A percentile compares a stretch with the other conserved stretches of the same genome.
Evolutionary conservation across 2,888 invertebrate genomes (phyloP).

Genomic region (Spisula solida): DNA sequence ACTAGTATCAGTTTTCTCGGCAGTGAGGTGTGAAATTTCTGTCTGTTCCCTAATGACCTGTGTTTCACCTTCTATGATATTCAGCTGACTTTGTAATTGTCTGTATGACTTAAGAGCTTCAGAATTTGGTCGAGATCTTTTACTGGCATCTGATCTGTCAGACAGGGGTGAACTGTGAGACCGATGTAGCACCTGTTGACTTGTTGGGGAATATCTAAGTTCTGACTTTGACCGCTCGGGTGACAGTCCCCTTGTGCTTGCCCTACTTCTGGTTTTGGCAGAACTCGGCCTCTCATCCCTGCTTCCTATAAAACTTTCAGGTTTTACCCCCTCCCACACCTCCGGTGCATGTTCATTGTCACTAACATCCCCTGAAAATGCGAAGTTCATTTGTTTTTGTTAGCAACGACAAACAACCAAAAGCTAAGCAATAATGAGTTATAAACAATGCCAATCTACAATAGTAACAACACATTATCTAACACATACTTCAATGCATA

Average conservation of each 20-base stretch:
- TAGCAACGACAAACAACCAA: background rate
- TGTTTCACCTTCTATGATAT: conserved; percentile 63
- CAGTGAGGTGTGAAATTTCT: conserved; percentile 66
- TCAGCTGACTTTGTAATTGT: conserved; percentile 66
- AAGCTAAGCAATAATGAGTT: too few relatives aligned
- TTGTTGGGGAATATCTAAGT: conserved; percentile 55
- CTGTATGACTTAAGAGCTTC: conserved; percentile 53
- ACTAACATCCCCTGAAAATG: background rate
- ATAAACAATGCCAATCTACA: too few relatives aligned
- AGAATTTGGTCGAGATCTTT: conserved; percentile 54
- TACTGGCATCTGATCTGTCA: conserved; percentile 45
- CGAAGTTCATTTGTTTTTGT: conserved; percentile 14
- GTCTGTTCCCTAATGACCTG: conserved; percentile 71
- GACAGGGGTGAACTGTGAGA: conserved; percentile 69
- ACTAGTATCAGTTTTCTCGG: conserved; percentile 55
- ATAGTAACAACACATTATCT: too few relatives aligned
- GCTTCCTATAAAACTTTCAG: conserved; percentile 57
- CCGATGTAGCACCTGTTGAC: conserved; percentile 57
- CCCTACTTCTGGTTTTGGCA: conserved; percentile 11
- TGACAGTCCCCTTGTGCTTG: conserved; percentile 28
- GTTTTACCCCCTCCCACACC: conserved; percentile 67
- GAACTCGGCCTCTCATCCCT: background rate
- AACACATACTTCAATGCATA: too few relatives aligned
- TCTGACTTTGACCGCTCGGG: conserved; percentile 68
- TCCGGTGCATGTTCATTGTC: conserved; percentile 60